phyloP scores from a whole-genome alignment of 2,888 invertebrate species.

The Megastigmus dorsalis region DNA sequence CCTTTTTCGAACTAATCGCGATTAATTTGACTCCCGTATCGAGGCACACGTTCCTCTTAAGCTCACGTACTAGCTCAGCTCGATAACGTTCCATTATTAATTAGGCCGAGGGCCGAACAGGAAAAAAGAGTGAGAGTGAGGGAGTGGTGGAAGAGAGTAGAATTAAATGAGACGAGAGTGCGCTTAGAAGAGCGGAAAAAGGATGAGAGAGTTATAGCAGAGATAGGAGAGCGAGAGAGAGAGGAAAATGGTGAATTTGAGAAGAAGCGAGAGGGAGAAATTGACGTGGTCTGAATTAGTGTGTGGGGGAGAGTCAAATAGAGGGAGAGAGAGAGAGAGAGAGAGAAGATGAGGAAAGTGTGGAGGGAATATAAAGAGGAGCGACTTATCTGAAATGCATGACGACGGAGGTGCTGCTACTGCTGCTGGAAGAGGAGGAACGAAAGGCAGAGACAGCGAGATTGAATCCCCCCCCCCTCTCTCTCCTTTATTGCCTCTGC shows the following conservation, averaged over 20 bases:
- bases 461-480: no score
- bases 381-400: constrained; percentile 28
- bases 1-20: no score
- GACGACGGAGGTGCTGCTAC: background rate
- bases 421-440: background rate
- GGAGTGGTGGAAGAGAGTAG: constrained; percentile 2
- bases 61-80: no score
- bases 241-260: no score
- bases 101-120: background rate
- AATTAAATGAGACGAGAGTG: constrained; percentile 21
- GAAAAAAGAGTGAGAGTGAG: background rate
- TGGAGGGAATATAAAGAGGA: constrained; percentile 30
- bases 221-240: background rate
- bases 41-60: background rate
- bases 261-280: background rate
- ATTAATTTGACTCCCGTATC: no score
- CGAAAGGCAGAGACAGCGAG: background rate
- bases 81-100: constrained; percentile 47
- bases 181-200: no score
- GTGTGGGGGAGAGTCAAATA: no score
- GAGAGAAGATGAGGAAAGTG: background rate
- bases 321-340: no score
- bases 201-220: background rate
- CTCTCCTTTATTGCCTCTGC: constrained; percentile 33
- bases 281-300: constrained; percentile 35